Evolutionary conservation across 64 coral and sea anemone species (phyloP), one percentile per base, ranked within the genome.

Genomic region (Stichodactyla mertensii): DNA sequence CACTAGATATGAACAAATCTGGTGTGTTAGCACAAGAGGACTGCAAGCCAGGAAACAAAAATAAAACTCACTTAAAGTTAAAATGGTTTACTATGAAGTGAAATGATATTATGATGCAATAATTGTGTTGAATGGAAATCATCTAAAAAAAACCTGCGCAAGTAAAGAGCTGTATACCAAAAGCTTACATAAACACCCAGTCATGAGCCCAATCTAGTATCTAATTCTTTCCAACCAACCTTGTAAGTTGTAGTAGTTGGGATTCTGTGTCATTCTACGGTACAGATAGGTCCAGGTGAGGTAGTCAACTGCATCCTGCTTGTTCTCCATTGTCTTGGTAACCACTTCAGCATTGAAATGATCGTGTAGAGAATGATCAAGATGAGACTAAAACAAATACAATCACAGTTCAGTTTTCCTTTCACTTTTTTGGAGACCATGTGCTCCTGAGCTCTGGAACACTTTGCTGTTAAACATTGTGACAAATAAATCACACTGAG

Each of bases 341-440:
- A 98, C 95, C 19, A 98, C 95, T 87, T 98, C 95, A 78, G 95
- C 95, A 77, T 98, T 98, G 52, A 98, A 98, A 87, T 98, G 95
- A 89, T 98, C 95, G 16, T 98, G 95, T 18, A 98, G 89, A 55
- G 91, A 92, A 23, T 98, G 95, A 57, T 98, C 95, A 59, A 98
- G 66, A 87, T 98, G 95, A 56, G 95, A 98, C 95, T 98, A 52
- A 13, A 89, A 53, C 61, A 54, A 27, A 20, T 31, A 80, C 84
- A 14, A 19, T 54, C 18, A 82, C 22, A 82, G 14, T 3, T 54
- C 6, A 57, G 16, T 14, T 82, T 12, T 52, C 12, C 15, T 52
- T 19, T 22, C 31, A 55, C 7, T 82, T 52, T 14, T 20, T 4
- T 22, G 12, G 13, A 16, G 22, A 15, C 22, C 51, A 36, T 79